Base-by-base conservation (phyloP, 2,888 invertebrate species). In the Drosophila leonis region DNA sequence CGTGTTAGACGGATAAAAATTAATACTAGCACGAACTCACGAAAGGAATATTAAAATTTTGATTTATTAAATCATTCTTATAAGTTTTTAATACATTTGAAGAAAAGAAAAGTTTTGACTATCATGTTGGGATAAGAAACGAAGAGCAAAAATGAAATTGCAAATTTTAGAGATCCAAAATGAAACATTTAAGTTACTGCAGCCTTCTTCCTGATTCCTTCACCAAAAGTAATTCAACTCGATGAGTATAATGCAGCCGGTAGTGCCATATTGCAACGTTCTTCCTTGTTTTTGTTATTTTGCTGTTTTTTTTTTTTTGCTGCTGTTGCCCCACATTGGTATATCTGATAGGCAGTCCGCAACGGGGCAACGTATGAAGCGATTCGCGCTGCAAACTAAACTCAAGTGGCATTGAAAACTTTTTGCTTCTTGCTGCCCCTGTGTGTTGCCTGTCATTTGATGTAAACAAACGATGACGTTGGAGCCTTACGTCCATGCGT, bases 401-500 rank as follows among this genome's bases (percentile, higher is more conserved):
- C 59, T 65, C 65, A 62, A 78, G 59, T 78, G 79, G 82, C 82
- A 82, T 79, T 82, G 82, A 79, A 79, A 79, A 78, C 27, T 67
- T 67, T 76, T 73, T 79, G 63, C 61, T 75, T 64, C 49, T 57
- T 67, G 55, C n/a, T 44, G 44, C 41, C 42, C 54, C 52, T 31
- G 10, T 31, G 29, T 24, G 20, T 1, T 27, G 52, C 13, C 61
- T 62, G 66, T 55, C 68, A 65, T 65, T 72, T 49, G 76, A 60
- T 65, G 76, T 71, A 79, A 82, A 79, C 68, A 79, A 68, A 62
- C 57, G 64, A 54, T 49, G 49, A 51, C 42, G 39, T 64, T 49
- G 18, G 61, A 48, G 62, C 10, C 46, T 24, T 65, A 61, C 35
- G 68, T 75, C 55, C 55, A n/a, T 57, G 52, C 42, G 63, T 75